Percentiles rank a stretch among this genome's conserved stretches.
Conservation (phyloP, 2,113 vertebrate species). For the Bungarus multicinctus region DNA sequence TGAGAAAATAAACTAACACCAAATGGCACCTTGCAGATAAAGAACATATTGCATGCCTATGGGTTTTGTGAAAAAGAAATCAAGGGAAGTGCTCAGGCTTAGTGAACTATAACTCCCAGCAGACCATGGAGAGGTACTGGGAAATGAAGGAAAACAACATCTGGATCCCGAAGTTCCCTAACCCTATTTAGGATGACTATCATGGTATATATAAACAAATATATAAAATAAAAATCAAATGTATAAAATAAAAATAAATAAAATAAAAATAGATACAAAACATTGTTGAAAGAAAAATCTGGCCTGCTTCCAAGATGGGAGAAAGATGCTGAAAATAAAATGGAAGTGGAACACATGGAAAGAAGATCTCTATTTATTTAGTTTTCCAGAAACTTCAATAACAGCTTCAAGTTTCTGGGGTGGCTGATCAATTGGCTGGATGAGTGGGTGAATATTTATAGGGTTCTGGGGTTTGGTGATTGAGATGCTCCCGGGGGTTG, state of each 20-base stretch:
- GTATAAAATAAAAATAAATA: not conserved
- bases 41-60: not conserved
- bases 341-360: too few species aligned
- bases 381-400: too few species aligned
- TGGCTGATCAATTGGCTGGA: too few species aligned
- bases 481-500: too few species aligned
- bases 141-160: not conserved
- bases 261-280: not conserved
- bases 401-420: too few species aligned
- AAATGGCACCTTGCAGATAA: not conserved
- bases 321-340: too few species aligned
- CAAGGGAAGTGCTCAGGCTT: not conserved
- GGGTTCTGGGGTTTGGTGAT: too few species aligned
- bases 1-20: not conserved
- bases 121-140: not conserved
- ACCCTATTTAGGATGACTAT: not conserved
- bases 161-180: not conserved
- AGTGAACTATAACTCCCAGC: not conserved
- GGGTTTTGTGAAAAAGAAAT: not conserved
- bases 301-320: too few species aligned
- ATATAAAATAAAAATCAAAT: too few species aligned
- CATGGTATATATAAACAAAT: not conserved
- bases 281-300: too few species aligned
- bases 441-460: too few species aligned
- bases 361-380: too few species aligned